phyloP scores from a whole-genome alignment of 1,140 invertebrate species.

The Marisa cornuarietis region DNA sequence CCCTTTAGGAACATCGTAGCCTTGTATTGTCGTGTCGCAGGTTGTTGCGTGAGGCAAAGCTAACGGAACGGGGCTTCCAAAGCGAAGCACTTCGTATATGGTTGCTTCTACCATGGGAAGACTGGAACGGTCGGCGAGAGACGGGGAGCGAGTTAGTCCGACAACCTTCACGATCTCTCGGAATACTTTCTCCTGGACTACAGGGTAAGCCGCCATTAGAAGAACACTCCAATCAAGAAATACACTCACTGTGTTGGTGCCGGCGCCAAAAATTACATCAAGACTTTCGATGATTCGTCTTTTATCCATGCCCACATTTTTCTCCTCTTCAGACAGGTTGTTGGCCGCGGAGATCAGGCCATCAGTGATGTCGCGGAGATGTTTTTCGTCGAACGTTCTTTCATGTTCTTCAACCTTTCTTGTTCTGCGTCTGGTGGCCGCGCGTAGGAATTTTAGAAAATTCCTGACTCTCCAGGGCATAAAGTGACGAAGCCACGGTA shows the following conservation, averaged over 20 bases:
- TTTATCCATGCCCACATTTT: constrained; percentile 4
- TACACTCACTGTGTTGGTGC: constrained; percentile 84
- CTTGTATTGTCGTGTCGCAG: constrained; percentile 44
- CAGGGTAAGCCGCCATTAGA: constrained; percentile 19
- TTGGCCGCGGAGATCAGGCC: constrained; percentile 19
- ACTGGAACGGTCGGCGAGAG: constrained; percentile 9
- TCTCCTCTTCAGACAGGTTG: constrained; percentile 4
- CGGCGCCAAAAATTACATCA: constrained; percentile 84
- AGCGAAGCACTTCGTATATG: constrained; percentile 14
- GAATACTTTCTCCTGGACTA: constrained; percentile 55
- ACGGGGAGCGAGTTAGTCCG: constrained; percentile 1
- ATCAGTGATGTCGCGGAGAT: constrained; percentile 28
- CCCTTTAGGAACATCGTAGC: constrained; percentile 53
- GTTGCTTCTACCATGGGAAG: constrained; percentile 25
- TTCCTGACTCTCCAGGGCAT: constrained; percentile 20
- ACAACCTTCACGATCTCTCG: constrained; percentile 28
- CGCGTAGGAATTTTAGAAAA: constrained; percentile 3
- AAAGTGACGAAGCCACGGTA: constrained; percentile 31
- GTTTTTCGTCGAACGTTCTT: constrained; percentile 5
- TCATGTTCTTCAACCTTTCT: constrained; percentile 22
- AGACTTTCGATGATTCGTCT: constrained; percentile 18
- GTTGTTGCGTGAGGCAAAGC: constrained; percentile 39
- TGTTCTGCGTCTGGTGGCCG: background rate
- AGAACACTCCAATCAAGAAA: constrained; percentile 71
- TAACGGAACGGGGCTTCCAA: background rate